Percentiles rank a stretch among this genome's conserved stretches.
Evolutionary conservation across 1,140 invertebrate species (phyloP).

Genomic region (Pogonomyrmex californicus): DNA sequence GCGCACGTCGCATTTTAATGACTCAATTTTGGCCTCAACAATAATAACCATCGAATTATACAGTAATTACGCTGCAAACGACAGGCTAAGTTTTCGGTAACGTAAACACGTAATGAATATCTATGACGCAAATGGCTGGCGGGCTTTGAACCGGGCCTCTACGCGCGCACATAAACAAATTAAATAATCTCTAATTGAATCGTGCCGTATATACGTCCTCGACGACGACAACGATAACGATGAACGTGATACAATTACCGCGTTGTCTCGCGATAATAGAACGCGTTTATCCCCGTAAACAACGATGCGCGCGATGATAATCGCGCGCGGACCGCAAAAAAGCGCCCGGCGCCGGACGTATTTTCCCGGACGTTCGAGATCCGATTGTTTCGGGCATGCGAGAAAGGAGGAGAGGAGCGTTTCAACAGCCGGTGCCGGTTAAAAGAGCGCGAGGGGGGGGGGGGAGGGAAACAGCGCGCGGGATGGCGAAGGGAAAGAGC

Average conservation of each 20-base stretch:
- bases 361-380: slow-evolving; percentile 18
- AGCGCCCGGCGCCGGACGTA: not conserved
- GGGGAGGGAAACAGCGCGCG: slow-evolving; percentile 23
- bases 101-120: slow-evolving; percentile 11
- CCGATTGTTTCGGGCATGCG: slow-evolving; percentile 42
- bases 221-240: not conserved
- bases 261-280: not conserved
- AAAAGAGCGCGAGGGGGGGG: slow-evolving; percentile 28
- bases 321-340: slow-evolving; percentile 23
- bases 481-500: slow-evolving; percentile 26
- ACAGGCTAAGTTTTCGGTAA: not conserved
- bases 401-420: not conserved
- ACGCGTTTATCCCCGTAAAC: slow-evolving; percentile 30
- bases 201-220: not conserved
- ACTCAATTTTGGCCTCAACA: slow-evolving; percentile 2
- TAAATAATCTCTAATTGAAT: slow-evolving; percentile 41
- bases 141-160: not conserved
- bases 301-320: slow-evolving; percentile 3
- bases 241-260: slow-evolving; percentile 7
- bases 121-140: not conserved
- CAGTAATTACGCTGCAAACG: not conserved
- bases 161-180: slow-evolving; percentile 2
- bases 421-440: not conserved
- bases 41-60: slow-evolving; percentile 26
- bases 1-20: not conserved